Base-by-base conservation (phyloP, 2,113 vertebrate species). In the Pteronura brasiliensis region DNA sequence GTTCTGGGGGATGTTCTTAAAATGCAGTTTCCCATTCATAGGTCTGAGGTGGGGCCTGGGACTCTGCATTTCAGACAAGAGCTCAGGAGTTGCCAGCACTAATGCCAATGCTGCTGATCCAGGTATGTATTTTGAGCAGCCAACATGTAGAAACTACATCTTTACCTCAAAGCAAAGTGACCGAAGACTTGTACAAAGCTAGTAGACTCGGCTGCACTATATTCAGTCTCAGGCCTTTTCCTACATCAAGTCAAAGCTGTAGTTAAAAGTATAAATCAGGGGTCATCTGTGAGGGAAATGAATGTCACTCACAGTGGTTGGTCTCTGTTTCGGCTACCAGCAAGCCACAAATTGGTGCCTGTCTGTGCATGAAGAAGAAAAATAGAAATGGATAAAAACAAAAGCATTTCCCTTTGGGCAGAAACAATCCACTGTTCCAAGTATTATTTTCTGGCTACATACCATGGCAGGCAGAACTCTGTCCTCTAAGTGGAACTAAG, bases 321-420 rank as follows among this genome's bases (percentile, higher is more conserved):
- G 67, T 95, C 82, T 95, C 79, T 49, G 12, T 82, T 96, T 96
- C 90, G 36, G 88, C 90, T 92, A 55, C 72, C 94, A 96, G 71
- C 84, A 80, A 97, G 74, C 63, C 77, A 92, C 92, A 92, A 90
- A 92, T 25, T 93, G 89, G 69, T 88, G 74, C 72, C 89, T 97
- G 89, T 81, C 92, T 77, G 88, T 90, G 92, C 92, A 85, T 90
- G 84, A 92, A 96, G 93, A 92, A 94, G 87, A 92, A 95, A 94
- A 96, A 88, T 67, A 76, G 49, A 96, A 98, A 92, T 85, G 90
- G 69, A 96, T 84, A 94, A 93, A 96, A 97, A 96, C 87, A 97
- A 93, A 96, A 97, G 83, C 25, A 77, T 74, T 93, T 87, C 44
- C 83, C 49, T 29, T 92, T 88, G 79, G 47, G 61, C 84, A 95